Percentiles rank a stretch among this genome's conserved stretches.
Conservation (phyloP, 1,140 invertebrate genomes). For the Carposina sasakii region DNA sequence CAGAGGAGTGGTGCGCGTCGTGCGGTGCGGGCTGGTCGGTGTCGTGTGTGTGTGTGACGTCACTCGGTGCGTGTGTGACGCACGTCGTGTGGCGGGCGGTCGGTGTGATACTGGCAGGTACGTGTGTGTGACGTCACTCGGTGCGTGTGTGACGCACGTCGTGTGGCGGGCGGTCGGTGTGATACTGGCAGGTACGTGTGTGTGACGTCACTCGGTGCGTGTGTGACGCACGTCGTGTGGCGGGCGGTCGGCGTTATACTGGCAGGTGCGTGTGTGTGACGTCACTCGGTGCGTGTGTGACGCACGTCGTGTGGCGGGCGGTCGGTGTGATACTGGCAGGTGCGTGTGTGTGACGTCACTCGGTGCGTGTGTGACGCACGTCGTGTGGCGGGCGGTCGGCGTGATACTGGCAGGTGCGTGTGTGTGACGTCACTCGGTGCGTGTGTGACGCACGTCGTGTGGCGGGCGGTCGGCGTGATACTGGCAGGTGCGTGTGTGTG, state of each 20-base stretch:
- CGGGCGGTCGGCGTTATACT: background rate
- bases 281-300: background rate
- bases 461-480: too few species aligned
- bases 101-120: constrained; percentile 43
- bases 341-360: background rate
- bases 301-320: background rate
- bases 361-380: background rate
- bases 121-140: background rate
- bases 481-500: too few species aligned
- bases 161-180: background rate
- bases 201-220: background rate
- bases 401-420: background rate
- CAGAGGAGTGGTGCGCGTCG: constrained; percentile 45
- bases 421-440: background rate
- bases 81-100: constrained; percentile 40
- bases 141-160: background rate
- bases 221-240: background rate
- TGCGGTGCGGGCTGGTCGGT: constrained; percentile 25
- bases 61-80: constrained; percentile 20
- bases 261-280: background rate
- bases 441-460: background rate
- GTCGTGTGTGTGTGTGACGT: constrained; percentile 24
- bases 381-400: background rate
- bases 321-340: background rate
- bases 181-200: background rate